Conservation (phyloP, 2,888 invertebrate genomes). For the Adelognathus sp. region DNA sequence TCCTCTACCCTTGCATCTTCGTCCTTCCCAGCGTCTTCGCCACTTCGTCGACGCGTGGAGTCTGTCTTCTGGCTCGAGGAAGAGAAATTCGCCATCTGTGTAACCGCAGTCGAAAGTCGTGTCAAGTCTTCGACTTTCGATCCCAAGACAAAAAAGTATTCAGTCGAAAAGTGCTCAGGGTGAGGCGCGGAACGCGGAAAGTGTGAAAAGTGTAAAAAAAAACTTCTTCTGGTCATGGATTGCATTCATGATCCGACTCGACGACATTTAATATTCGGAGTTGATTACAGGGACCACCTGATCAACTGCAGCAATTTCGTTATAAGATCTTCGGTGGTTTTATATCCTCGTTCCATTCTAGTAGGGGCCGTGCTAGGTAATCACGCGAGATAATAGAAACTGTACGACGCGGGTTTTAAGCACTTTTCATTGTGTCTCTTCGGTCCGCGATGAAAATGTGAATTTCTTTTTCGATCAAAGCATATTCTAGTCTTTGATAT, state of each 20-base stretch:
- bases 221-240: no score
- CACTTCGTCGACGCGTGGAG: slow-evolving; percentile 30
- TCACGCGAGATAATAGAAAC: no score
- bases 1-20: slow-evolving; percentile 36
- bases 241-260: no score
- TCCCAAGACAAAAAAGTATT: background rate
- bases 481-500: no score
- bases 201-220: slow-evolving; percentile 51
- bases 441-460: background rate
- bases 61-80: background rate
- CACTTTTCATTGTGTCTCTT: no score
- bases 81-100: background rate
- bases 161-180: background rate
- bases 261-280: no score
- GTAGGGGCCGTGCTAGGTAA: no score
- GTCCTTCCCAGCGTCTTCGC: slow-evolving; percentile 38
- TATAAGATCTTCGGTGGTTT: no score
- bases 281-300: no score
- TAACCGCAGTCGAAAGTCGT: slow-evolving; percentile 15
- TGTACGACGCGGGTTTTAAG: no score
- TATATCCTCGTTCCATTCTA: no score
- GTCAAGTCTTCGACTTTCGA: background rate
- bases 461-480: background rate
- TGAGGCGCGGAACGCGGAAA: slow-evolving; percentile 17
- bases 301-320: no score